Conservation (phyloP, 1,140 invertebrate genomes). For the Drosophila paulistorum region DNA sequence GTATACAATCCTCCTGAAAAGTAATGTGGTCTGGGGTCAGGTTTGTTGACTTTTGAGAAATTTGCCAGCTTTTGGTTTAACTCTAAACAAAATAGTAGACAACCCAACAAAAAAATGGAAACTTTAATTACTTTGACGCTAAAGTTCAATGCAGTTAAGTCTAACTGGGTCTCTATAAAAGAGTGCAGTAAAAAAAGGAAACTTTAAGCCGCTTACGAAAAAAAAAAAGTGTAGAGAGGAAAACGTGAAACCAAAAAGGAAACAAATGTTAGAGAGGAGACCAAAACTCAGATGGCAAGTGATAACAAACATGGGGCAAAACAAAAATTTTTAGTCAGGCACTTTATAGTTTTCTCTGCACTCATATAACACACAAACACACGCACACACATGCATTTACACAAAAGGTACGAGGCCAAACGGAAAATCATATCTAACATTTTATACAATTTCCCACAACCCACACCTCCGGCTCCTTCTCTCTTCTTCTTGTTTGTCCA, state of each 20-base stretch:
- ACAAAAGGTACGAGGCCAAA: background rate
- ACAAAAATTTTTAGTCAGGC: background rate
- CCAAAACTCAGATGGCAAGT: constrained; percentile 12
- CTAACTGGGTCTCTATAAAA: constrained; percentile 20
- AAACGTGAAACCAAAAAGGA: constrained; percentile 31
- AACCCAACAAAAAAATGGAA: constrained; percentile 20
- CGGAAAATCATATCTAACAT: constrained; percentile 8
- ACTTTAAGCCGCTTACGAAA: constrained; percentile 69
- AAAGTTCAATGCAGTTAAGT: constrained; percentile 67
- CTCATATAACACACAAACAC: constrained; percentile 17
- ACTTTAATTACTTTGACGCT: constrained; percentile 75
- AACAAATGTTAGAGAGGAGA: constrained; percentile 32
- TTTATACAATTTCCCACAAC: background rate
- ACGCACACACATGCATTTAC: background rate
- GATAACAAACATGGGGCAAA: constrained; percentile 2
- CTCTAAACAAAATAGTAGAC: constrained; percentile 33
- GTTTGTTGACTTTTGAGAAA: constrained; percentile 31
- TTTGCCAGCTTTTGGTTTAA: constrained; percentile 10
- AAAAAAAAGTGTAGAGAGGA: constrained; percentile 7
- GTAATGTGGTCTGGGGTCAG: constrained; percentile 20
- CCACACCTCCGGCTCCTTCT: background rate
- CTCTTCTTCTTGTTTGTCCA: background rate
- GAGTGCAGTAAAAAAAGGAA: constrained; percentile 17
- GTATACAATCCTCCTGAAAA: background rate
- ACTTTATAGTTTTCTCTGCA: constrained; percentile 4